Evolutionary conservation across 2,797 vertebrate species (phyloP).

Genomic region (Notamacropus eugenii): DNA sequence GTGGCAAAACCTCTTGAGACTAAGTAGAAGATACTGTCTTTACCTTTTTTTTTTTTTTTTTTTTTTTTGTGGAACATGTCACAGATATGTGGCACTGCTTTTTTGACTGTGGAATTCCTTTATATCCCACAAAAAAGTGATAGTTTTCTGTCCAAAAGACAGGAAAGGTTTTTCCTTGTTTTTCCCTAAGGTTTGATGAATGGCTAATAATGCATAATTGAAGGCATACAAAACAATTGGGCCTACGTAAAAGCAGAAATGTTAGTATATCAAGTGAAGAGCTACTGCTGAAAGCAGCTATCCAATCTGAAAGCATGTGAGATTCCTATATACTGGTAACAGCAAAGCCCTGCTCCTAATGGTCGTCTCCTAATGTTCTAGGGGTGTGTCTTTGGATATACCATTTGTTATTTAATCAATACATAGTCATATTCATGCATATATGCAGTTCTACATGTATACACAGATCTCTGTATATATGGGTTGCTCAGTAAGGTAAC

Average conservation of each 20-base stretch:
- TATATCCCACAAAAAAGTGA: neutral
- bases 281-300: neutral
- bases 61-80: neutral
- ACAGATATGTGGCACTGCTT: neutral
- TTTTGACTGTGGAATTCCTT: constrained; percentile 39
- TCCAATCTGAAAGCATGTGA: neutral
- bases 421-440: neutral
- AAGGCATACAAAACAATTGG: neutral
- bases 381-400: neutral
- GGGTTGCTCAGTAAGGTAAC: neutral
- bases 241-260: neutral
- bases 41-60: neutral
- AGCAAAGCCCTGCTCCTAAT: neutral
- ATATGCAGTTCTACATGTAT: neutral
- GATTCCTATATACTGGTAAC: neutral
- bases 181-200: neutral
- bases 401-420: neutral
- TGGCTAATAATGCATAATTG: neutral
- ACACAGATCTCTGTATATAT: neutral
- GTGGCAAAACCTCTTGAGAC: constrained; percentile 47
- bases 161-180: neutral
- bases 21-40: constrained; percentile 16
- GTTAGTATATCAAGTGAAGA: neutral
- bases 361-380: neutral
- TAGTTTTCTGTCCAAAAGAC: neutral